phyloP scores from a whole-genome alignment of 2,888 invertebrate genomes.

The Lithophane socia region DNA sequence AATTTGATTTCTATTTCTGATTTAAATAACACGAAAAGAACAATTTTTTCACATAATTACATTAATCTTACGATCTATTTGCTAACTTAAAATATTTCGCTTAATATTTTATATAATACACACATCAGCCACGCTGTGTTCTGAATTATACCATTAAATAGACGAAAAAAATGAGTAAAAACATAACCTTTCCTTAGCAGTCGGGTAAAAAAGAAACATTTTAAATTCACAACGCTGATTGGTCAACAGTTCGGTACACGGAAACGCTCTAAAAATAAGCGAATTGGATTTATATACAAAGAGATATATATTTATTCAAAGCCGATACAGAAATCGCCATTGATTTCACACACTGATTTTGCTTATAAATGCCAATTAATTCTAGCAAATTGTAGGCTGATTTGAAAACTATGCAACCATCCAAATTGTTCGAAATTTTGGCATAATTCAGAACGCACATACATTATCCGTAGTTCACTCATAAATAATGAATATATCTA shows the following conservation, averaged over 20 bases:
- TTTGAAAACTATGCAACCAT: constrained; percentile 21
- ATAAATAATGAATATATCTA: constrained; percentile 67
- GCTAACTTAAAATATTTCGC: constrained; percentile 66
- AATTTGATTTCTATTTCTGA: constrained; percentile 68
- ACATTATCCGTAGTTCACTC: constrained; percentile 58
- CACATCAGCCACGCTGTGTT: constrained; percentile 69
- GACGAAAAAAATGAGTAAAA: background rate
- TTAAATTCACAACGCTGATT: constrained; percentile 59
- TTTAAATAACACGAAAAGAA: constrained; percentile 56
- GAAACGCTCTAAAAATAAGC: constrained; percentile 23
- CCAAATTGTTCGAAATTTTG: constrained; percentile 9
- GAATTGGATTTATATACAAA: constrained; percentile 46
- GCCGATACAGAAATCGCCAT: background rate
- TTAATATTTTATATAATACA: constrained; percentile 70
- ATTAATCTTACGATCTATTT: constrained; percentile 57
- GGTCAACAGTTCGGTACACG: constrained; percentile 27
- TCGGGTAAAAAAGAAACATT: background rate
- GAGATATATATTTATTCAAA: background rate
- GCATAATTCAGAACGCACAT: constrained; percentile 74
- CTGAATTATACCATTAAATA: constrained; percentile 70
- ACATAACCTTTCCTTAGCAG: too few relatives aligned
- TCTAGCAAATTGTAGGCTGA: background rate
- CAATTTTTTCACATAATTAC: constrained; percentile 66
- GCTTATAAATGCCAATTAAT: background rate
- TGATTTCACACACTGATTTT: constrained; percentile 5